Evolutionary conservation across 2,888 invertebrate species (phyloP).

Genomic region (Nemurella pictetii): DNA sequence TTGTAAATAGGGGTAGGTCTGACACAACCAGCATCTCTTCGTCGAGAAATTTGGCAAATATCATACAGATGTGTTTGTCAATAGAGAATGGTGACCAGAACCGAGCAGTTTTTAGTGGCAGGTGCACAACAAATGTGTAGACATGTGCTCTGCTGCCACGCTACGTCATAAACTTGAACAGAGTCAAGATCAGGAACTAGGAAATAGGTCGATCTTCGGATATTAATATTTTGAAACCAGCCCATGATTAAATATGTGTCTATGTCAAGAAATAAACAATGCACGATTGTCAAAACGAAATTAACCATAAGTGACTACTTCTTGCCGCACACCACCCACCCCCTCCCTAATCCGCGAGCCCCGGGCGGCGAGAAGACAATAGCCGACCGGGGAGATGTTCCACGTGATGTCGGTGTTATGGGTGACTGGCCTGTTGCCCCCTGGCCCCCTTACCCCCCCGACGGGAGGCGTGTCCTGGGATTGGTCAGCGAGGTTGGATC

Average conservation of each 20-base stretch:
- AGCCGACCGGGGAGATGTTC: neutral
- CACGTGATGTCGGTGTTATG: no score
- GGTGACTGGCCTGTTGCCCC: conserved; percentile 3
- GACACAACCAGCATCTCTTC: neutral
- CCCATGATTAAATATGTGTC: neutral
- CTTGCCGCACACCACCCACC: neutral
- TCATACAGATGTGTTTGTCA: no score
- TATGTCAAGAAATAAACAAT: no score
- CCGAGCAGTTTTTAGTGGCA: neutral
- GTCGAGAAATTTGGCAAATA: neutral
- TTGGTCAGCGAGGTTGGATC: neutral
- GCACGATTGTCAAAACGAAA: neutral
- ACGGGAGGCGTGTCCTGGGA: neutral
- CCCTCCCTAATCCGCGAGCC: neutral
- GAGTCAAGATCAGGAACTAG: neutral
- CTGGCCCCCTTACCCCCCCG: no score
- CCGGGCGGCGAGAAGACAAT: neutral
- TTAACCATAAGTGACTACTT: neutral
- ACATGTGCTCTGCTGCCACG: no score
- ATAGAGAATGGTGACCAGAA: neutral
- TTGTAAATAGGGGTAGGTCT: neutral
- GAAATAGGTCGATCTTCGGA: neutral
- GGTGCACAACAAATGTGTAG: neutral
- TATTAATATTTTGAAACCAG: neutral
- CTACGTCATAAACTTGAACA: neutral